Evolutionary conservation across 2,113 vertebrate genomes (phyloP).

Genomic region (Tringa solitaria): DNA sequence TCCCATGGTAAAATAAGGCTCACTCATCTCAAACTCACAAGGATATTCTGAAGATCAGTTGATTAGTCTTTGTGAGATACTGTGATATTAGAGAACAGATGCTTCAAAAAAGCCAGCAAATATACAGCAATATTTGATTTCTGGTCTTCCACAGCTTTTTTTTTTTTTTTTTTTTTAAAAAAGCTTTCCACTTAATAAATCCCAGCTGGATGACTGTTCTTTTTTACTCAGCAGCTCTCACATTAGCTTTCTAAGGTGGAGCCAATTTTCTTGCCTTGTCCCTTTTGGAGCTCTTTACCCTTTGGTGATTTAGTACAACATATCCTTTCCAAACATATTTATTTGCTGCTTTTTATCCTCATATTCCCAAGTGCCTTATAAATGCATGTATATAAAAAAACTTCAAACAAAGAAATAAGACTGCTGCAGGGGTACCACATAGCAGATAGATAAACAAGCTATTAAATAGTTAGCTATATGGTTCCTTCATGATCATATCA

Average conservation of each 20-base stretch:
- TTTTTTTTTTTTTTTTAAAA: background rate
- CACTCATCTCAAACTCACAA: background rate
- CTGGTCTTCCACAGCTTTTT: background rate
- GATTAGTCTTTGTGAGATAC: conserved; percentile 24
- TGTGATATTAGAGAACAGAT: conserved; percentile 16
- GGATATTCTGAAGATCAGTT: conserved; percentile 25
- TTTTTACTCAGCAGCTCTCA: conserved; percentile 4
- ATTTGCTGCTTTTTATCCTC: conserved; percentile 13
- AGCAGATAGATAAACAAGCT: conserved; percentile 13
- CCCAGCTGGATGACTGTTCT: conserved; percentile 7
- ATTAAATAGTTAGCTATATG: background rate
- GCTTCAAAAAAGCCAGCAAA: conserved; percentile 11
- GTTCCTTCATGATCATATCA: background rate
- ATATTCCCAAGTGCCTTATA: background rate
- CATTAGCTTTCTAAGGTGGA: conserved; percentile 6
- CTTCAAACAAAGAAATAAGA: conserved; percentile 3
- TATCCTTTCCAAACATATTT: conserved; percentile 23
- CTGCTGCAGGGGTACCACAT: background rate
- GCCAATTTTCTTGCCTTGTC: conserved; percentile 1
- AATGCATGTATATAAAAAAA: background rate
- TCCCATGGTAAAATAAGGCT: background rate
- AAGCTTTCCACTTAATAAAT: conserved; percentile 9
- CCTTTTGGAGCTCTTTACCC: background rate
- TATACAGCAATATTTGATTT: conserved; percentile 29
- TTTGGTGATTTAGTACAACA: background rate